These are phyloP conservation scores for Apostichopus californicus DNA, from an alignment of 35 echinoderm and acorn worm species.

Conservation along the genomic window DNA sequence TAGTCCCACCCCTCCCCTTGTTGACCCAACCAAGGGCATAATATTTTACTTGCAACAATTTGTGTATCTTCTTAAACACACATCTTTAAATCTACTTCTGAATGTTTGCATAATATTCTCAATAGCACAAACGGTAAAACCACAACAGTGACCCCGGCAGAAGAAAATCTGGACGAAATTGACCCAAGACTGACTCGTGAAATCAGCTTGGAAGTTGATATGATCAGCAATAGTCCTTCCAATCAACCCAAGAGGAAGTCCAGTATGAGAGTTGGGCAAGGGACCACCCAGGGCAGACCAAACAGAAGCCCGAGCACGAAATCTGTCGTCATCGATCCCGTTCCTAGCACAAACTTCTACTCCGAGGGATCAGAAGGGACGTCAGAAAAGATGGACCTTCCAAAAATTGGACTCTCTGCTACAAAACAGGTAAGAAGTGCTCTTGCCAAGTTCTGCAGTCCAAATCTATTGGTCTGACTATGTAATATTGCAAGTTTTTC, in stretches of 20 bases:
- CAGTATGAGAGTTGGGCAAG: conserved; percentile 55
- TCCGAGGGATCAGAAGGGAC: conserved; percentile 49
- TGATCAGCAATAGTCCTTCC: background rate
- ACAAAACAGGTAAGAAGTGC: background rate
- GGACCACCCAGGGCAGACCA: background rate
- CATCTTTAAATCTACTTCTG: no score
- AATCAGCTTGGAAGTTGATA: conserved; percentile 89
- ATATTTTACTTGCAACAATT: no score
- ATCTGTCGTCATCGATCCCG: conserved; percentile 76
- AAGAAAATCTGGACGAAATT: background rate
- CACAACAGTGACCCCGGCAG: background rate
- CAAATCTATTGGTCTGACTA: no score
- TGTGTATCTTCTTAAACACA: no score
- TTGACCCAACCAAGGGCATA: no score
- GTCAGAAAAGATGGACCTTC: conserved; percentile 9
- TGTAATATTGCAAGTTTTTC: no score
- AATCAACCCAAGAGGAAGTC: conserved; percentile 58
- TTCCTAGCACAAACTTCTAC: conserved; percentile 67
- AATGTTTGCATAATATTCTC: background rate
- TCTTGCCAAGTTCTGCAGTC: no score
- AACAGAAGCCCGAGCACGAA: conserved; percentile 60
- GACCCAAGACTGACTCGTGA: conserved; percentile 70
- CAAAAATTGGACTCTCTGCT: background rate
- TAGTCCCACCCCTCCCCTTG: no score
- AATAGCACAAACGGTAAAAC: background rate